Conservation (phyloP, 2,797 vertebrate genomes). For the Sebastes kiyomatsui region DNA sequence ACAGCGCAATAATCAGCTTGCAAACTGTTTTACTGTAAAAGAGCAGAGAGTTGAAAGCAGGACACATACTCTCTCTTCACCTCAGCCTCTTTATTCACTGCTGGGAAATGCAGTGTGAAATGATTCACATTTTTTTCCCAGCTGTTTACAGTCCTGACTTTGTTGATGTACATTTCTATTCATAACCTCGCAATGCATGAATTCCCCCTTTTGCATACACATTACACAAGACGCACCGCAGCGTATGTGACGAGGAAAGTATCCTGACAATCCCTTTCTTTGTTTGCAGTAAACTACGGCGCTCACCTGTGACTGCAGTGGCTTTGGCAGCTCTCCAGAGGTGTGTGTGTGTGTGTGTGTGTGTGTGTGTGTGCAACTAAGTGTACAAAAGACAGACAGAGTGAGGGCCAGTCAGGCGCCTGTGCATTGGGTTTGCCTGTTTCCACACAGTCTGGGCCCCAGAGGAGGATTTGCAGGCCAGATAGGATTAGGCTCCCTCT, state of each 20-base stretch:
- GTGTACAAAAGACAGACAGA: slow-evolving; percentile 51
- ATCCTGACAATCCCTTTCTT: slow-evolving; percentile 74
- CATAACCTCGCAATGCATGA: slow-evolving; percentile 23
- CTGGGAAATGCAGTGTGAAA: slow-evolving; percentile 48
- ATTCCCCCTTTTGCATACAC: neutral
- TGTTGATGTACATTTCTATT: slow-evolving; percentile 43
- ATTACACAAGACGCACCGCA: slow-evolving; percentile 15
- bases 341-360: slow-evolving; percentile 3
- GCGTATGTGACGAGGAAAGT: slow-evolving; percentile 49
- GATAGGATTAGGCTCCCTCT: slow-evolving; percentile 84
- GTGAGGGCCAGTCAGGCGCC: slow-evolving; percentile 68
- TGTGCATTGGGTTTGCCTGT: slow-evolving; percentile 71
- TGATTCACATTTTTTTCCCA: slow-evolving; percentile 11
- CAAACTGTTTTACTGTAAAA: slow-evolving; percentile 43
- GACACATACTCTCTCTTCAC: slow-evolving; percentile 33
- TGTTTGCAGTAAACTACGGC: slow-evolving; percentile 76
- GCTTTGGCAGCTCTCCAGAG: slow-evolving; percentile 67
- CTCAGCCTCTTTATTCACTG: slow-evolving; percentile 18
- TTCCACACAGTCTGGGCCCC: slow-evolving; percentile 78
- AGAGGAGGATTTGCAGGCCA: slow-evolving; percentile 81
- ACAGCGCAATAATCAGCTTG: slow-evolving; percentile 61
- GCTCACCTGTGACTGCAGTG: slow-evolving; percentile 80
- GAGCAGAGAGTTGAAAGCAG: slow-evolving; percentile 47
- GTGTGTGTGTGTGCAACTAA: slow-evolving; percentile 13
- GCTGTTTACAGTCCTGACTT: slow-evolving; percentile 29